Base-by-base conservation (phyloP, 2,888 invertebrate genomes). In the Latrodectus elegans region DNA sequence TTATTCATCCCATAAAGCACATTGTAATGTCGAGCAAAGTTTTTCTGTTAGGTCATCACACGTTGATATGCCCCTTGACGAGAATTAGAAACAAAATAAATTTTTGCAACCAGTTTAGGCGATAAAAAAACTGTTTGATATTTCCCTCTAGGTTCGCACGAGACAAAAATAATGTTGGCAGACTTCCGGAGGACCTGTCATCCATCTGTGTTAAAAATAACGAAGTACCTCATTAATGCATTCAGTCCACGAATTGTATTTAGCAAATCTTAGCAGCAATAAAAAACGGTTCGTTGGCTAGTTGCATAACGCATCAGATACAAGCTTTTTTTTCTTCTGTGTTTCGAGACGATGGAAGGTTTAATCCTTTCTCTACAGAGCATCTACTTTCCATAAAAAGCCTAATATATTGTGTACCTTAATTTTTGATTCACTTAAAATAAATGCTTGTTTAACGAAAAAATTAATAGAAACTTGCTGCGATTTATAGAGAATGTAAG, bases 111-210 rank as follows among this genome's bases (percentile, higher is more conserved):
- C 84, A 67, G 84, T 84, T 84, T 84, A 12, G 65, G 77, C 52
- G 65, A 65, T 53, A 73, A 84, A 65, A n/a, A 64, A 68, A 77
- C 83, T 67, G 70, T 76, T 65, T 53, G 9, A 76, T 22, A 71
- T 67, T 51, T 10, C 72, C 77, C 75, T 51, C 38, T 55, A 76
- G 84, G 65, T 67, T 52, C 52, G 15, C 9, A 26, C 9, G 73
- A 64, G 71, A 77, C 82, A 76, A 84, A 84, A 84, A 78, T 78
- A 83, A 81, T 77, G 65, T 38, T 72, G 78, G 72, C 84, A 71
- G 84, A 84, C 84, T 84, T 84, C 84, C 84, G 84, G 84, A 78
- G 84, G 55, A 65, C 65, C 68, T 84, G 78, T 78, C 84, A 78
- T 75, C 82, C 49, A 55, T 83, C 64, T 51, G 51, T 67, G 51